Conservation (phyloP, 2,113 vertebrate genomes). For the Chionis minor region DNA sequence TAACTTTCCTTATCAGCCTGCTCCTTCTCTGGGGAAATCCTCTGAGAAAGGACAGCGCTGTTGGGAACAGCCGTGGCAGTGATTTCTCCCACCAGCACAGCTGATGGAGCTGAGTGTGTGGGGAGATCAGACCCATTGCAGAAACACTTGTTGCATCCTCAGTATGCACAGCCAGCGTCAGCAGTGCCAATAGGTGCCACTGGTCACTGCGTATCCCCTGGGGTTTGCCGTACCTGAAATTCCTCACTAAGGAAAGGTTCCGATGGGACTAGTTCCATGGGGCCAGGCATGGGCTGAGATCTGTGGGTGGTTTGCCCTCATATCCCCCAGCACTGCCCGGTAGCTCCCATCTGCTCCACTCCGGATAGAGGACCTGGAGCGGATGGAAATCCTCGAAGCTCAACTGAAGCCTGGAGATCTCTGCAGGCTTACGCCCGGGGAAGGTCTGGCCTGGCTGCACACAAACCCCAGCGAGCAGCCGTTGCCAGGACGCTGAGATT, state of each 20-base stretch:
- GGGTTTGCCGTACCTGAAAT: neutral
- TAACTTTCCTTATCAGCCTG: neutral
- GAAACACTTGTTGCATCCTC: neutral
- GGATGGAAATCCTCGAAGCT: neutral
- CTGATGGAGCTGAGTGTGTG: accelerated
- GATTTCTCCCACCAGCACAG: neutral
- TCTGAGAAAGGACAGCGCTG: neutral
- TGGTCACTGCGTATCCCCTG: neutral
- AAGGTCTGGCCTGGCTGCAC: neutral
- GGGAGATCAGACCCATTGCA: neutral
- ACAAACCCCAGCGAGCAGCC: neutral
- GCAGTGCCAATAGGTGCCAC: neutral
- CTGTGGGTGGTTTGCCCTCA: neutral
- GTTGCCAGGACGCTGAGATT: slow-evolving; percentile 41
- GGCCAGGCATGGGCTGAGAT: neutral
- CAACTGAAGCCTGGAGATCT: neutral
- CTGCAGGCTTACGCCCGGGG: neutral
- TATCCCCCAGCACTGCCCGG: neutral
- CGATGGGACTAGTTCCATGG: neutral
- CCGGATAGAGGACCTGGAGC: neutral
- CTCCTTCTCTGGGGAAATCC: neutral
- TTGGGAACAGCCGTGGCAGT: neutral
- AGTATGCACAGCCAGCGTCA: accelerated
- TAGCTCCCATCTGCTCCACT: neutral
- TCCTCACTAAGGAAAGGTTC: neutral